Evolutionary conservation across 2,888 invertebrate genomes (phyloP), one percentile per base, ranked within the genome.

Genomic region (Cephonodes hylas): DNA sequence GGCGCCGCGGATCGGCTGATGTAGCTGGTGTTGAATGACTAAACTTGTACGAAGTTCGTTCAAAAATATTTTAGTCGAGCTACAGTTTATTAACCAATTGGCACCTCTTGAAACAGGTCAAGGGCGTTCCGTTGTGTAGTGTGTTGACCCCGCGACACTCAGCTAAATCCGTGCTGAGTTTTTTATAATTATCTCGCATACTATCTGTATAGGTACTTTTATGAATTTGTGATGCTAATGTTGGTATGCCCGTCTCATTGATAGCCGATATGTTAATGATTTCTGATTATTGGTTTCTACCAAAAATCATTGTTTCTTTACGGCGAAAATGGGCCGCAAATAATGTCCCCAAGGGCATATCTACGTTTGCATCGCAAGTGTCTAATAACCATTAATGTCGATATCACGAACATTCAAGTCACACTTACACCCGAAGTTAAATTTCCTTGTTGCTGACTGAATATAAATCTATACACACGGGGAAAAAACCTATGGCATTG

Each of bases 351-450:
- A 48, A 27, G 25, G 48, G 27, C 48, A 48, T 48, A 25, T 45
- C 48, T 23, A 31, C 18, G 31, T 53, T 31, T 53, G 31, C 31
- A 53, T 4, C 18, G 3, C 18, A 8, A 18, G 27, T 18, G 7
- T 27, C 15, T 15, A 8, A 27, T 25, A 48, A 25, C 4, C 15
- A 27, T 53, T 31, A 25, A 15, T 27, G 6, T n/a, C 27, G 25
- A 27, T 48, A 31, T 31, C 53, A 53, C 53, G 31, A 53, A 53
- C 53, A 10, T 53, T 53, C 53, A 31, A 53, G 53, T 53, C 53
- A 53, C 8, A 45, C 13, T 27, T 27, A 53, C 27, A 27, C 31
- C 31, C 18, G 53, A 31, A 10, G 15, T 53, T 48, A 15, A n/a
- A 10, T 31, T 53, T 53, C 25, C 25, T 53, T 18, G 18, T 53